A percentile compares a stretch with the other conserved stretches of the same genome.
Evolutionary conservation across 1,140 invertebrate genomes (phyloP).

Genomic region (Tetragonula clypearis): DNA sequence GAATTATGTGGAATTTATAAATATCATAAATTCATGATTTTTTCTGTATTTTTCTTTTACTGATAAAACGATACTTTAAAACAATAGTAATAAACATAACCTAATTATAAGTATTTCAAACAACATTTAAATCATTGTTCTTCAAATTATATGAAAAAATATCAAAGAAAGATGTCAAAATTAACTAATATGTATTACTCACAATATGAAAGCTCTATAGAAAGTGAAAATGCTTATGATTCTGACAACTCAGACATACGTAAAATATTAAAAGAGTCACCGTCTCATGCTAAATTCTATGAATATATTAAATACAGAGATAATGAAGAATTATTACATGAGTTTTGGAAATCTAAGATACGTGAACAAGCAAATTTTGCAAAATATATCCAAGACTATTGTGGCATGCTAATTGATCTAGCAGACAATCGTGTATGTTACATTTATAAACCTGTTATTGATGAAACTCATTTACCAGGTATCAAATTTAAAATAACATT

Average conservation of each 20-base stretch:
- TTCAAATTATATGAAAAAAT: background rate
- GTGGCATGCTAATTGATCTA: slow-evolving; percentile 11
- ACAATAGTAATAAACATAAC: background rate
- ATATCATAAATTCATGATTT: slow-evolving; percentile 1
- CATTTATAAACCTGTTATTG: slow-evolving; percentile 14
- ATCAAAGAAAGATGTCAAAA: background rate
- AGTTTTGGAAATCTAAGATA: slow-evolving; percentile 18
- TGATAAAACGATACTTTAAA: background rate
- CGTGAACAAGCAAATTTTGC: background rate
- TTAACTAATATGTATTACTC: slow-evolving; percentile 27
- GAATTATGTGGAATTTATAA: background rate
- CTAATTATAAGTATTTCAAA: background rate
- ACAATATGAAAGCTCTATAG: background rate
- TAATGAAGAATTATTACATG: slow-evolving; percentile 3
- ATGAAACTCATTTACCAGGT: background rate
- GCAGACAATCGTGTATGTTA: slow-evolving; percentile 28
- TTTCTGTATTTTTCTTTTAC: background rate
- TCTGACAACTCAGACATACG: background rate
- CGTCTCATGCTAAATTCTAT: slow-evolving; percentile 1
- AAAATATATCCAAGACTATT: slow-evolving; percentile 9
- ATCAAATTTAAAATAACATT: slow-evolving; percentile 48
- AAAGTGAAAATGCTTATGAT: slow-evolving; percentile 9
- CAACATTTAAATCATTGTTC: background rate
- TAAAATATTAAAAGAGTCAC: background rate
- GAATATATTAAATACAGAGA: slow-evolving; percentile 22